Base-by-base conservation (phyloP, 1,140 invertebrate species). In the Achroia grisella region DNA sequence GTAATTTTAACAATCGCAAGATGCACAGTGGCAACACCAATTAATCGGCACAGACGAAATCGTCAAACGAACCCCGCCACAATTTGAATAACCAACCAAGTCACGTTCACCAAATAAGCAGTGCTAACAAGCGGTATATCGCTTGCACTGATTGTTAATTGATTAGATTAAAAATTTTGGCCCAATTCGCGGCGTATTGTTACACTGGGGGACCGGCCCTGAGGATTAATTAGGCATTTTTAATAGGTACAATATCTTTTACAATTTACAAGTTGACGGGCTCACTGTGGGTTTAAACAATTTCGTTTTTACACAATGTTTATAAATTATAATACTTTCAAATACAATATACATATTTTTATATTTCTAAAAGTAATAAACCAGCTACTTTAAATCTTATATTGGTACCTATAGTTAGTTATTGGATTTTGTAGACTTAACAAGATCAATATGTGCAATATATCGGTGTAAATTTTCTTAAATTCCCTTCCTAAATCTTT, bases 71-170 rank as follows among this genome's bases (percentile, higher is more conserved):
- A 72, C 71, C 72, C 72, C 48, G 48, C 36, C 33, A 40, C 49
- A 43, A 74, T 82, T 81, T 75, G 56, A 78, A 82, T 80, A 80
- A 62, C 44, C 34, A 63, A 59, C 50, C 78, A 54, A 74, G 76
- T 83, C 79, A 85, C 79, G 81, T 80, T 71, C 71, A 41, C 56
- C 76, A 83, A 83, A 83, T 83, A 83, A 80, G 59, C 71, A 78
- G 67, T 49, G 66, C 69, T 83, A 85, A 83, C 78, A 81, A 85
- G 78, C 73, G 71, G 68, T 74, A 67, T 85, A 82, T 85, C 78
- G 78, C 59, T 85, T 78, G 78, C 81, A 75, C 71, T 85, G 81
- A 85, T 85, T 85, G 81, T 72, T 85, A 82, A 85, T 85, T 85
- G 78, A 85, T 85, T 82, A 74, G 75, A 81, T 85, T 85, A 85